Evolutionary conservation across 2,797 vertebrate genomes (phyloP), one percentile per base, ranked within the genome.

Genomic region (Delichon dasypus): DNA sequence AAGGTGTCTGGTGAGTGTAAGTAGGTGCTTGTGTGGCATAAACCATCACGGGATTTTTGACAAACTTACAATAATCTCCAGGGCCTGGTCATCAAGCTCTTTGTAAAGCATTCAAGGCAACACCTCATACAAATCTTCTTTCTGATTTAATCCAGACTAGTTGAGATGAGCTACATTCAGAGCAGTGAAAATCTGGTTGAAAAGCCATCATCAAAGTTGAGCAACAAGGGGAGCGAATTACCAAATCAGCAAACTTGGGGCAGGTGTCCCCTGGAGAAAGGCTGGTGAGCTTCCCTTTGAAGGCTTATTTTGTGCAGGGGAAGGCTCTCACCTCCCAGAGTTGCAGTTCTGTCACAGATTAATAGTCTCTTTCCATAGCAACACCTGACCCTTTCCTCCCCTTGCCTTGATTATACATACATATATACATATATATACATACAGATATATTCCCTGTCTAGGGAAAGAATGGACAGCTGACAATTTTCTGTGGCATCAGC

Each of bases 321-420:
- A 92, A 85, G 64, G 27, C 65, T 89, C 81, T 89, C 45, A 75
- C 78, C 87, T 96, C 70, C 16, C 7, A 0, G 42, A 64, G 44
- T 16, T 75, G 42, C 85, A 50, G 47, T 81, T 85, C 87, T 91
- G 82, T 44, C 88, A 77, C 58, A 84, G 65, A 92, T 85, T 83
- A 91, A 78, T 32, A 32, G 66, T 93, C 75, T 84, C 85, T 96
- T 96, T 92, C 91, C 94, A 82, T 86, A 96, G 89, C 91, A 96
- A 95, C 89, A 93, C 32, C 89, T 88, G 95, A 95, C 66, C 87
- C 87, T 78, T 81, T 66, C 76, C 25, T 93, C 91, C 79, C 73
- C 73, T 88, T 67, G 36, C 55, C 86, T 90, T 72, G 79, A 85
- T 95, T 95, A 94, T 88, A 90, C 55, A 78, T 88, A 81, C 78